Evolutionary conservation across 2,888 invertebrate genomes (phyloP).

Genomic region (Eupithecia inturbata): DNA sequence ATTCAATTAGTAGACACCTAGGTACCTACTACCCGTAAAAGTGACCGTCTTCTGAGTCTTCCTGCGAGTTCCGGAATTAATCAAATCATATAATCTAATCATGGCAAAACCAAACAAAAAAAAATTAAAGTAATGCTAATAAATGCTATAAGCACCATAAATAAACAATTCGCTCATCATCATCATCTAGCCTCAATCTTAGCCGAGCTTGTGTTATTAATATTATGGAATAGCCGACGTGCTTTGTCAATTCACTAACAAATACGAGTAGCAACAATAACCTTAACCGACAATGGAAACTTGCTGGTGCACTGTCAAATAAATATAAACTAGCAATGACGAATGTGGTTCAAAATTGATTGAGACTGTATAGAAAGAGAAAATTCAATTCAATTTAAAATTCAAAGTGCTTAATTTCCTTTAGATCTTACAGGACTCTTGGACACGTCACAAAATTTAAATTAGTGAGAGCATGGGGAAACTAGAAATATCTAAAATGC

Average conservation of each 20-base stretch:
- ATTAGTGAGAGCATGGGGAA: background rate
- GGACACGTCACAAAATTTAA: too few relatives aligned
- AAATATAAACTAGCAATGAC: background rate
- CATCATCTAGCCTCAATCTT: background rate
- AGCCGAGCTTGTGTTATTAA: background rate
- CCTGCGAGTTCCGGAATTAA: background rate
- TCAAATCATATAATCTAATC: background rate
- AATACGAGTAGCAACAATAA: background rate
- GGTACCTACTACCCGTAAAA: background rate
- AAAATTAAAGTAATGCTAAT: too few relatives aligned
- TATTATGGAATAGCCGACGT: background rate
- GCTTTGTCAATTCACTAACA: background rate
- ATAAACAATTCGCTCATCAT: background rate
- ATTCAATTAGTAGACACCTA: background rate
- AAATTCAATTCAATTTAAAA: too few relatives aligned
- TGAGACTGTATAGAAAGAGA: background rate
- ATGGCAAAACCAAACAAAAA: too few relatives aligned
- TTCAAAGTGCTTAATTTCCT: too few relatives aligned
- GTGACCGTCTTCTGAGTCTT: background rate
- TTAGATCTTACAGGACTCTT: too few relatives aligned
- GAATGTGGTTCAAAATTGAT: conserved; percentile 15
- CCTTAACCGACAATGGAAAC: background rate
- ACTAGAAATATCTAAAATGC: background rate
- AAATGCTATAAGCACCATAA: too few relatives aligned
- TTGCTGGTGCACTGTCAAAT: background rate